phyloP scores from a whole-genome alignment of 2,888 invertebrate species.

The Zygothrica quintamaculata region DNA sequence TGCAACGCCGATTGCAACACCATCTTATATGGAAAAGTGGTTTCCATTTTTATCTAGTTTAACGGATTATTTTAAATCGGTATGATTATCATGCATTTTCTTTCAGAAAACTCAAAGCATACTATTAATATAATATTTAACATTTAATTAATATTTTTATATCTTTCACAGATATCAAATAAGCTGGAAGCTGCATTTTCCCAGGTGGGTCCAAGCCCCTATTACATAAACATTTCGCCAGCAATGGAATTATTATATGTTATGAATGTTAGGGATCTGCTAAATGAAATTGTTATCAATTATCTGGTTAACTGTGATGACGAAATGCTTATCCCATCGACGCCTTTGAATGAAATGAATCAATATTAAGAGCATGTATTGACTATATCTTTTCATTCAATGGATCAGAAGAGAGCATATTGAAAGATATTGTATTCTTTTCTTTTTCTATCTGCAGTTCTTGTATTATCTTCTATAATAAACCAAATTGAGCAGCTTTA shows the following conservation, averaged over 20 bases:
- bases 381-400: too few species aligned
- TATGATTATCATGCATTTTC: too few species aligned
- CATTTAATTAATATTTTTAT: neutral
- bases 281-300: constrained; percentile 48
- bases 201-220: constrained; percentile 8
- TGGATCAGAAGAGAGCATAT: constrained; percentile 8
- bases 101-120: too few species aligned
- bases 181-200: constrained; percentile 30
- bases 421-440: neutral
- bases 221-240: constrained; percentile 31
- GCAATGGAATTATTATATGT: constrained; percentile 55
- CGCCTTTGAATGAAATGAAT: neutral
- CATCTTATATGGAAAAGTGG: neutral
- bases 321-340: neutral
- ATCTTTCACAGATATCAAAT: constrained; percentile 50
- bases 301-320: constrained; percentile 34
- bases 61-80: constrained; percentile 9
- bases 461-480: constrained; percentile 20
- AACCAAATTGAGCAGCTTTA: constrained; percentile 18
- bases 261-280: constrained; percentile 6
- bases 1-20: neutral
- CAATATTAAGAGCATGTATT: too few species aligned
- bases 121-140: too few species aligned
- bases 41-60: neutral
- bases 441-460: constrained; percentile 7